Percentiles rank a stretch among this genome's conserved stretches.
Conservation (phyloP, 2,888 invertebrate species). For the Apoda limacodes region DNA sequence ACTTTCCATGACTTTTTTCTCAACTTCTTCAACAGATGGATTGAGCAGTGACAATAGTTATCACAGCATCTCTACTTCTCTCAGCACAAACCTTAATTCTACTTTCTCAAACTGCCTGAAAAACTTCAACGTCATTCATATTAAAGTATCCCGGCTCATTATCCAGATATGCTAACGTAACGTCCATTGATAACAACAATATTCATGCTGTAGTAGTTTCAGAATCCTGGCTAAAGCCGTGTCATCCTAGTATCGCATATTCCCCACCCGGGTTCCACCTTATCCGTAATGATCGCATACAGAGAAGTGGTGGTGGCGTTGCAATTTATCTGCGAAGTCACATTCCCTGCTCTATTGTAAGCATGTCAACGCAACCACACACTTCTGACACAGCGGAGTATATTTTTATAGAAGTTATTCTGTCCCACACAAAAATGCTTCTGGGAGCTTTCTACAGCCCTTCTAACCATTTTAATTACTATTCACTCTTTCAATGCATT, state of each 20-base stretch:
- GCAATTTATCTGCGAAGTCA: slow-evolving; percentile 8
- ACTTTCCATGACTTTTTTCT: too few relatives aligned
- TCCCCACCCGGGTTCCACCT: slow-evolving; percentile 1
- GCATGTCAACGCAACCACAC: slow-evolving; percentile 3
- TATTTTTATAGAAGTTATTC: slow-evolving; percentile 7
- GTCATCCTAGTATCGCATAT: background rate
- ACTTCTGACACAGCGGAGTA: slow-evolving; percentile 4
- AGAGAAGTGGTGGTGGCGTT: slow-evolving; percentile 6
- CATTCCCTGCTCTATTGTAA: slow-evolving; percentile 5
- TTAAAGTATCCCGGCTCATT: slow-evolving; percentile 8
- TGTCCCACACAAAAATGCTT: slow-evolving; percentile 3
- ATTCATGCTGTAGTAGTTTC: slow-evolving; percentile 12
- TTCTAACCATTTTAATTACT: too few relatives aligned
- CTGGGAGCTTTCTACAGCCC: slow-evolving; percentile 2
- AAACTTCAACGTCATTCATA: too few relatives aligned
- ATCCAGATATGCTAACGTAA: slow-evolving; percentile 10
- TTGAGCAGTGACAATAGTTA: too few relatives aligned
- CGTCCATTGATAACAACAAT: slow-evolving; percentile 10
- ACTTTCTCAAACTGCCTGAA: too few relatives aligned
- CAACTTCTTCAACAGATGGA: too few relatives aligned
- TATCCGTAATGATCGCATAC: slow-evolving; percentile 7
- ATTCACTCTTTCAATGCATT: slow-evolving; percentile 3
- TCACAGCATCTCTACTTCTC: too few relatives aligned
- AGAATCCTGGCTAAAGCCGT: slow-evolving; percentile 8
- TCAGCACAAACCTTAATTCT: too few relatives aligned